Conservation (phyloP, 2,888 invertebrate genomes). For the Leuctra nigra region DNA sequence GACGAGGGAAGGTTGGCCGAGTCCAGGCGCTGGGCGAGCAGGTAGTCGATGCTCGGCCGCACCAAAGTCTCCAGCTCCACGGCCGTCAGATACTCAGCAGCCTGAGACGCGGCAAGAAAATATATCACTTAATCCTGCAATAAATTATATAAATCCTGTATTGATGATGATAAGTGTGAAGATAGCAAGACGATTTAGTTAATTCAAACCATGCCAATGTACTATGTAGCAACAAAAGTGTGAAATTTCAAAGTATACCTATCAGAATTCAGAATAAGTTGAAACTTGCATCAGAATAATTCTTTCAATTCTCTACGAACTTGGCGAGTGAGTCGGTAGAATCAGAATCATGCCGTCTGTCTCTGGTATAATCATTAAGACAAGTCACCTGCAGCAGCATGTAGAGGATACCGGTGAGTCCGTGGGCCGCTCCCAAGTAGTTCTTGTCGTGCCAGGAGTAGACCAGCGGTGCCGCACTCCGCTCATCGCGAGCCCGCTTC, state of each 20-base stretch:
- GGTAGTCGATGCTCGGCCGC: slow-evolving; percentile 58
- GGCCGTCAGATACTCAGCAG: slow-evolving; percentile 47
- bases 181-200: too few species aligned
- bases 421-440: slow-evolving; percentile 88
- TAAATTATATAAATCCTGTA: not conserved
- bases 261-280: too few species aligned
- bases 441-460: slow-evolving; percentile 82
- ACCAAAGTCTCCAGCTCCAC: slow-evolving; percentile 51
- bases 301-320: too few species aligned
- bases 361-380: too few species aligned
- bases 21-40: slow-evolving; percentile 49
- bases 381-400: slow-evolving; percentile 77
- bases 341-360: too few species aligned
- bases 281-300: too few species aligned
- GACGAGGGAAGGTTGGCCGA: slow-evolving; percentile 76
- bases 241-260: too few species aligned
- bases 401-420: slow-evolving; percentile 77
- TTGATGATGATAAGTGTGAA: too few species aligned
- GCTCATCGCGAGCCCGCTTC: slow-evolving; percentile 47
- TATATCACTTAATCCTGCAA: not conserved
- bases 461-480: slow-evolving; percentile 59
- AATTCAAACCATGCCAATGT: too few species aligned
- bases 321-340: too few species aligned
- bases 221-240: too few species aligned
- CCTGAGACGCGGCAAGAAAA: slow-evolving; percentile 44